Evolutionary conservation across 2,797 vertebrate species (phyloP), one percentile per base, ranked within the genome.

Genomic region (Xenentodon cancila): DNA sequence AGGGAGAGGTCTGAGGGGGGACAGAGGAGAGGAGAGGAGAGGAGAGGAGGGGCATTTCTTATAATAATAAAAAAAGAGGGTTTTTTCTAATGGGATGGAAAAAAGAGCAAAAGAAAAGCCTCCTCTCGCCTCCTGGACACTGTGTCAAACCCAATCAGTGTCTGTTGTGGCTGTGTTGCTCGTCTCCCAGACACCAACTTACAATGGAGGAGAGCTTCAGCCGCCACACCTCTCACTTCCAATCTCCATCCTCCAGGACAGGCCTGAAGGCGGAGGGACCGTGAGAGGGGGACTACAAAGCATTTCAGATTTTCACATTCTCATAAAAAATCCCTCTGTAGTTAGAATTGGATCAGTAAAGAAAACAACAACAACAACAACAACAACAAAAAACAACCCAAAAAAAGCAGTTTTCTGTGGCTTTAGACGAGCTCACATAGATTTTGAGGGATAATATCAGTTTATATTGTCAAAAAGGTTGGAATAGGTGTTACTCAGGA

Each of bases 121-220:
- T 90, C 82, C 93, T 93, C 95, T 95, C 92, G 93, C 95, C 94
- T 95, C 82, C 92, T 95, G 95, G 95, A 97, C 70, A 84, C 93
- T 94, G 95, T 98, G 96, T 98, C 97, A 98, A 95, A 95, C 94
- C 95, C 94, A 95, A 97, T 98, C 96, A 97, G 95, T 93, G 95
- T 94, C 94, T 88, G 89, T 68, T 59, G 69, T 85, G 85, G 84
- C 86, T 84, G 79, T 21, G 75, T 80, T 64, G 80, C 87, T 84
- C 78, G 88, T 90, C 90, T 90, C 85, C 86, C 89, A 90, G 90
- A 88, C 89, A 84, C 85, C 82, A 44, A 67, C 71, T 79, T 95
- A 98, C 96, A 98, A 98, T 89, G 84, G 85, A 87, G 81, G 94
- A 93, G 87, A 93, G 79, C 75, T 81, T 68, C 71, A 81, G 92